Evolutionary conservation across 2,888 invertebrate species (phyloP), one percentile per base, ranked within the genome.

Genomic region (Synergus gifuensis): DNA sequence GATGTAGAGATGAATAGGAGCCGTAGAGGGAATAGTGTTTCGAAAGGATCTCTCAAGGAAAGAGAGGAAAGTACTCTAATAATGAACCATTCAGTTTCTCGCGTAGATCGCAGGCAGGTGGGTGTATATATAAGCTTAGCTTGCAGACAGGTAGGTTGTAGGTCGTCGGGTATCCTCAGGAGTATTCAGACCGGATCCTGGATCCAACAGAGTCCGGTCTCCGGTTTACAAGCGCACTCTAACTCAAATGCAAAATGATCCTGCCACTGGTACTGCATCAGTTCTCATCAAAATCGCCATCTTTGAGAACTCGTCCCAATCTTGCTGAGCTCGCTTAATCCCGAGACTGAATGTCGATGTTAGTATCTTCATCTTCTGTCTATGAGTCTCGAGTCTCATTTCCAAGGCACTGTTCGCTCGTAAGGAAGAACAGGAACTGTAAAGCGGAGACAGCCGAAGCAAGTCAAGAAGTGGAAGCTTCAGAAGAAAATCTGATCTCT

Each of bases 11-110:
- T 73, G 73, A 73, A 73, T 73, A 73, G 73, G 54, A 49, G 36
- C 73, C 54, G 54, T 73, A 73, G 73, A 76, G 62, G 62, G 76
- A 63, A 63, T 76, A 60, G 66, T 76, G 60, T 64, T 58, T 62
- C 44, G 64, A 44, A 76, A 79, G 78, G 76, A 67, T 40, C 64
- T 66, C 76, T 79, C 76, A 66, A 66, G 76, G 46, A 62, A 44
- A 76, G 49, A 73, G 79, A 46, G 76, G 76, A 79, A 79, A 79
- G 78, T 79, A 76, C 78, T 79, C 76, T 73, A 76, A 79, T 79
- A 76, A 76, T 63, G 76, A 79, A 76, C 66, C 76, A 76, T 79
- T 79, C 79, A 67, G 79, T 64, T 28, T 22, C 22, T 73, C 69
- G 44, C 62, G 36, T 22, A 73, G 63, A 73, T 46, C 60, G 73